Evolutionary conservation across 2,797 vertebrate genomes (phyloP).

Genomic region (Scleropages formosus): DNA sequence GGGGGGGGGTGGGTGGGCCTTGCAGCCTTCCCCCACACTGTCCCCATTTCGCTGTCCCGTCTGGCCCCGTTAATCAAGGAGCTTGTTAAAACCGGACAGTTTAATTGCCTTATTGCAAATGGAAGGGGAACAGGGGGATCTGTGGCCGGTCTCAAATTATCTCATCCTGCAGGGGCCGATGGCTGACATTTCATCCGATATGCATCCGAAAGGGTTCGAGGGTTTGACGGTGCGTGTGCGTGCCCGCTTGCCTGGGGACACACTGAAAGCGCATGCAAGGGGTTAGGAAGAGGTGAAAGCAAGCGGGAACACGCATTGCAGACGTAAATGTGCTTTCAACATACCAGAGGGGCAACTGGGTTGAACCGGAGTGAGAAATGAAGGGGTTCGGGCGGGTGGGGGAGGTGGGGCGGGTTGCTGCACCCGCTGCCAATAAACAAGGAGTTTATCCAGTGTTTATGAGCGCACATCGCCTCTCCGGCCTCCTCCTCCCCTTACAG

Average conservation of each 20-base stretch:
- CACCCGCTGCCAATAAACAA: constrained; percentile 64
- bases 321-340: not conserved
- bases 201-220: constrained; percentile 10
- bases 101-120: constrained; percentile 40
- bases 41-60: constrained; percentile 5
- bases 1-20: constrained; percentile 34
- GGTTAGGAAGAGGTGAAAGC: not conserved
- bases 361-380: constrained; percentile 6
- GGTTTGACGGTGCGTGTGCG: not conserved
- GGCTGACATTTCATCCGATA: constrained; percentile 27
- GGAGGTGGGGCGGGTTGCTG: constrained; percentile 5
- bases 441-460: constrained; percentile 70
- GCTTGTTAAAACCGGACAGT: constrained; percentile 17
- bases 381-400: constrained; percentile 6
- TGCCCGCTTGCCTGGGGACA: not conserved
- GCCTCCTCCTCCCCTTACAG: constrained; percentile 30
- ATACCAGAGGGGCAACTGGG: not conserved
- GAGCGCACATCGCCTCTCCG: constrained; percentile 53
- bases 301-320: not conserved
- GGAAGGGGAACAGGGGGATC: constrained; percentile 13
- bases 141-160: constrained; percentile 30
- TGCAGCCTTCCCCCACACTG: constrained; percentile 38
- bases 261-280: not conserved
- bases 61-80: not conserved
- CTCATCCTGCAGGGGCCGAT: constrained; percentile 28